Evolutionary conservation across 2,888 invertebrate genomes (phyloP).

Genomic region (Hypselothyrea guttata): DNA sequence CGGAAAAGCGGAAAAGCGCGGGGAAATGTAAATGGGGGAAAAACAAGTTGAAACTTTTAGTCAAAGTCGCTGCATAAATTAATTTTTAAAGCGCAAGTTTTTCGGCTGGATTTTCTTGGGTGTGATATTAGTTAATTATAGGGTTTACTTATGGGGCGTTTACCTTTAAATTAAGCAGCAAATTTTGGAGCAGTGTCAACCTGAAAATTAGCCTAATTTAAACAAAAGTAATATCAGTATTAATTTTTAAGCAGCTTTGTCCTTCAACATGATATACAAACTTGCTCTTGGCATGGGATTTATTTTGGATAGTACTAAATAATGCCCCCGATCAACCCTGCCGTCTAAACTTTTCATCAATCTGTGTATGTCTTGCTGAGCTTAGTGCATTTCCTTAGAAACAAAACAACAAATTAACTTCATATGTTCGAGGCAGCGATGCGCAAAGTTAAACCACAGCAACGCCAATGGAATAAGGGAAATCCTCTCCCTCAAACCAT

Average conservation of each 20-base stretch:
- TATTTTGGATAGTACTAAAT: not conserved
- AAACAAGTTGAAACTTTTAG: slow-evolving; percentile 27
- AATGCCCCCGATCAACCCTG: not conserved
- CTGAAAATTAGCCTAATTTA: no score
- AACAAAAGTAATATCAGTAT: no score
- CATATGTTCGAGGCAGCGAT: slow-evolving; percentile 57
- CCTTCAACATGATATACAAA: no score
- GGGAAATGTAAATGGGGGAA: not conserved
- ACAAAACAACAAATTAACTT: slow-evolving; percentile 66
- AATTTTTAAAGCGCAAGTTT: slow-evolving; percentile 54
- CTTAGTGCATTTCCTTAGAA: slow-evolving; percentile 51
- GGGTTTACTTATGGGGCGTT: slow-evolving; percentile 27
- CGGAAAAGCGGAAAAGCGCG: not conserved
- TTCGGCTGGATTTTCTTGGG: slow-evolving; percentile 9
- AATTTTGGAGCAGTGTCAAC: slow-evolving; percentile 23
- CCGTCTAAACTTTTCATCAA: slow-evolving; percentile 19
- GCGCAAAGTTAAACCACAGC: slow-evolving; percentile 44
- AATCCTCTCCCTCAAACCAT: not conserved
- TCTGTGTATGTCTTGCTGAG: slow-evolving; percentile 29
- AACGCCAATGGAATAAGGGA: slow-evolving; percentile 15
- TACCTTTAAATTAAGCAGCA: slow-evolving; percentile 26
- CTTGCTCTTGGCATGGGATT: no score
- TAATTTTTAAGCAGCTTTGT: no score
- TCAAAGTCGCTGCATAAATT: slow-evolving; percentile 64
- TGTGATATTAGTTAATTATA: slow-evolving; percentile 56